A percentile compares a stretch with the other conserved stretches of the same genome.
Evolutionary conservation across 2,888 invertebrate species (phyloP).

Genomic region (Hanleya hanleyi): DNA sequence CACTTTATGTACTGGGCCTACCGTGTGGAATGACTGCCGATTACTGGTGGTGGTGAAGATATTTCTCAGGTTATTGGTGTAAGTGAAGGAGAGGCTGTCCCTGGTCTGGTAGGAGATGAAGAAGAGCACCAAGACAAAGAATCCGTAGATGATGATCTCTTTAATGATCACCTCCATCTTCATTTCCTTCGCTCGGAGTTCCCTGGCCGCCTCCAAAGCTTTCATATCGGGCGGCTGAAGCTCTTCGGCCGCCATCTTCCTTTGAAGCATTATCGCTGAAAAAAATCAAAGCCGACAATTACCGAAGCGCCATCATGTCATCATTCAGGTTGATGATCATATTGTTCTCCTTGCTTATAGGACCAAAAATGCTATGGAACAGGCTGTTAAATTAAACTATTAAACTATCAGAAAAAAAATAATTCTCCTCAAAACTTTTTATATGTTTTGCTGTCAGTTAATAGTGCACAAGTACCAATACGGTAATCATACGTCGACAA

Average conservation of each 20-base stretch:
- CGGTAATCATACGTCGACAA: no score
- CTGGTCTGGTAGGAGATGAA: constrained; percentile 72
- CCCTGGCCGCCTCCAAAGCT: constrained; percentile 57
- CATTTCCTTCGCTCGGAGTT: constrained; percentile 66
- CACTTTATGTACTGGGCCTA: no score
- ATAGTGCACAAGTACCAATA: no score
- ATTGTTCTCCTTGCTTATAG: no score
- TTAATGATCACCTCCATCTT: constrained; percentile 71
- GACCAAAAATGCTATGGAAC: no score
- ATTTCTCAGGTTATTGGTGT: constrained; percentile 59
- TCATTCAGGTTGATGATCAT: no score
- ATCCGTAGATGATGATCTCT: constrained; percentile 65
- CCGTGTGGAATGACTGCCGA: constrained; percentile 44
- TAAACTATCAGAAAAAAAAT: no score
- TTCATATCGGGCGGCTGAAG: constrained; percentile 66
- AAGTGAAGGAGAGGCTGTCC: constrained; percentile 61
- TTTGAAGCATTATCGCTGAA: constrained; percentile 62
- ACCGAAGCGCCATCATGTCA: no score
- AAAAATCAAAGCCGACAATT: no score
- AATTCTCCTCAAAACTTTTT: no score
- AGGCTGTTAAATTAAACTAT: no score
- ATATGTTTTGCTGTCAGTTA: no score
- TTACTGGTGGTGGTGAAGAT: constrained; percentile 46
- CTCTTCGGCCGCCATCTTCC: constrained; percentile 57
- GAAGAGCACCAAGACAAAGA: constrained; percentile 70